Conservation (phyloP, 2,113 vertebrate genomes). For the Hippocampus abdominalis region DNA sequence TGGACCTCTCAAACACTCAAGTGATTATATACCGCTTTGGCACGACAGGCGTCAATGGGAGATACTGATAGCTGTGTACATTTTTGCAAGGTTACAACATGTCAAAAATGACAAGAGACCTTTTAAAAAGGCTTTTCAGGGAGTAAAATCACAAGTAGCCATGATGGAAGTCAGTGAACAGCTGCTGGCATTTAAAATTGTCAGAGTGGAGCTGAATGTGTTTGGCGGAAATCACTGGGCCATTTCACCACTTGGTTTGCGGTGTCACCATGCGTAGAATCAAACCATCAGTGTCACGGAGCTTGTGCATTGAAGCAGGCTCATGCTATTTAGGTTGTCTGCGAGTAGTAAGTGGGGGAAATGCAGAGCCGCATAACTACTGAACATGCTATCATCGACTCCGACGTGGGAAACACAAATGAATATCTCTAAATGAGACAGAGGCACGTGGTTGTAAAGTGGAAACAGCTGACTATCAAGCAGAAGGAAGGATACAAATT, state of each 20-base stretch:
- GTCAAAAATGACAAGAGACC: neutral
- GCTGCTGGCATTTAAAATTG: constrained; percentile 2
- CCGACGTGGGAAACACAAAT: neutral
- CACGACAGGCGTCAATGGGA: neutral
- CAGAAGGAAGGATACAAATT: constrained; percentile 46
- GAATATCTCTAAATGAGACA: constrained; percentile 10
- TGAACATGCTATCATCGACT: neutral
- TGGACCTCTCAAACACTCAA: neutral
- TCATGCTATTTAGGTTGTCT: neutral
- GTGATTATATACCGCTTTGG: neutral
- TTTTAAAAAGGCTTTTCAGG: neutral
- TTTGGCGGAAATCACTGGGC: neutral
- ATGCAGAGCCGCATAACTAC: neutral
- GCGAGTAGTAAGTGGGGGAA: neutral
- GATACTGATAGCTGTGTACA: neutral
- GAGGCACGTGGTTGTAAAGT: constrained; percentile 13
- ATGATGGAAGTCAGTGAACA: neutral
- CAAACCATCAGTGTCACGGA: neutral
- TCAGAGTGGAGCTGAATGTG: neutral
- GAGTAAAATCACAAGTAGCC: neutral
- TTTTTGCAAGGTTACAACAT: neutral
- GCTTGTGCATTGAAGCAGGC: neutral
- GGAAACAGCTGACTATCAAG: constrained; percentile 56
- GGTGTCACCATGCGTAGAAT: neutral
- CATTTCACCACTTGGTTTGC: neutral